Base-by-base conservation (phyloP, 2,888 invertebrate genomes). In the Trichopoda pennipes region DNA sequence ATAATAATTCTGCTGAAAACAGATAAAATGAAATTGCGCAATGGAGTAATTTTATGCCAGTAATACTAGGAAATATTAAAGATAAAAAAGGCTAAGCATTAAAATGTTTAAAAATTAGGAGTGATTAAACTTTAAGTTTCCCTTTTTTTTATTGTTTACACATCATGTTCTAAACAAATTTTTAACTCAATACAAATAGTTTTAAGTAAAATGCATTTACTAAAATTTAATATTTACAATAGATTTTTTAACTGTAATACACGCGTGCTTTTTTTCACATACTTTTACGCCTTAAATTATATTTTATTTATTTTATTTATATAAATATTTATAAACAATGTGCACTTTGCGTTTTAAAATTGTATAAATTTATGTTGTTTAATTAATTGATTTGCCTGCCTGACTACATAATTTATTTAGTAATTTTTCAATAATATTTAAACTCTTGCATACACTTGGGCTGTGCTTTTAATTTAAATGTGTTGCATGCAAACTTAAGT, bases 1-100 rank as follows among this genome's bases (percentile, higher is more conserved):
- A 64, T 56, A 75, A 38, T 42, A 17, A 70, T 23, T 53, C 51
- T 75, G 75, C 4, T 38, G 23, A 35, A 66, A 58, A 66, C 3
- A 58, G 38, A 74, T 74, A 64, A 70, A 8, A 47, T 32, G 32
- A 51, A 53, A 44, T 28, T 61, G 7, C 16, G 16, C 2, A 19
- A 17, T 28, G 10, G 16, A 35, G 47, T 6, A 17, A 7, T 60
- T 10, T 55, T 23, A 9, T 66, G 21, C 16, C 12, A 8, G 16
- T 4, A 42, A 55, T 17, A 28, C 0, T 0, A 23, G 1, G 12
- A 8, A 12, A 38, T 2, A 38, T 35, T 35, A 12, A 38, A 38
- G 2, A 38, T 12, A 12, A 38, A 38, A 12, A 38, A 12, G 10
- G 8, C 12, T 10, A 2, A 12, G 12, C 7, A 12, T 28, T 12